phyloP scores from a whole-genome alignment of 2,888 invertebrate genomes.

The Anoplius nigerrimus region DNA sequence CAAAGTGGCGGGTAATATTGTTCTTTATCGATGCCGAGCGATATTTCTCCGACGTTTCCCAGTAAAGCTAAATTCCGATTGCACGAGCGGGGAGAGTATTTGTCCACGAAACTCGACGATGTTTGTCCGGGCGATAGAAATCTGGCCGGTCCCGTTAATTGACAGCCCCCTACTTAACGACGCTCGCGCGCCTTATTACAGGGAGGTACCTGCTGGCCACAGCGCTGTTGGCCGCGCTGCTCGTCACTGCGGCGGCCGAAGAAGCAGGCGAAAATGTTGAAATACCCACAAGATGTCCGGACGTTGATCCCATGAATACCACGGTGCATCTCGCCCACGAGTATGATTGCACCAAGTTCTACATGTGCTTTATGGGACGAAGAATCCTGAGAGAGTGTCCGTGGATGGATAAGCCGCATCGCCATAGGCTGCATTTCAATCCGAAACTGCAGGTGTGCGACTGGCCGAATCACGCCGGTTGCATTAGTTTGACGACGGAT shows the following conservation, averaged over 20 bases:
- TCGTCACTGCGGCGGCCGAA: neutral
- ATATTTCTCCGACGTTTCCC: neutral
- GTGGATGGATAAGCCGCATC: conserved; percentile 24
- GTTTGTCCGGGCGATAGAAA: neutral
- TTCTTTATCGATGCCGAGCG: neutral
- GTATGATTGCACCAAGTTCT: conserved; percentile 49
- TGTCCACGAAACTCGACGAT: neutral
- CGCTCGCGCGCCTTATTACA: neutral
- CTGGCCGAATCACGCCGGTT: conserved; percentile 44
- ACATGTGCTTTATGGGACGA: conserved; percentile 35
- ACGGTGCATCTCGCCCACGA: conserved; percentile 34
- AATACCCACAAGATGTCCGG: conserved; percentile 12
- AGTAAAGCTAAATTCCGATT: neutral
- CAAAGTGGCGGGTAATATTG: too few relatives aligned
- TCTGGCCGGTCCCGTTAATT: neutral
- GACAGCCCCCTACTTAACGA: neutral
- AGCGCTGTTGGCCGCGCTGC: neutral
- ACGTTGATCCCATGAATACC: neutral
- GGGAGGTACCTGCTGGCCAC: neutral
- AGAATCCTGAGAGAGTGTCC: conserved; percentile 44
- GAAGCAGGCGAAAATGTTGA: neutral
- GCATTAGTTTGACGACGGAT: conserved; percentile 1
- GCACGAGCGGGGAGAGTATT: too few relatives aligned
- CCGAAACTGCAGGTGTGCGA: conserved; percentile 44
- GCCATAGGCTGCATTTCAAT: conserved; percentile 50